A percentile compares a stretch with the other conserved stretches of the same genome.
Evolutionary conservation across 2,797 vertebrate species (phyloP).

Genomic region (Enteromius anoplus): DNA sequence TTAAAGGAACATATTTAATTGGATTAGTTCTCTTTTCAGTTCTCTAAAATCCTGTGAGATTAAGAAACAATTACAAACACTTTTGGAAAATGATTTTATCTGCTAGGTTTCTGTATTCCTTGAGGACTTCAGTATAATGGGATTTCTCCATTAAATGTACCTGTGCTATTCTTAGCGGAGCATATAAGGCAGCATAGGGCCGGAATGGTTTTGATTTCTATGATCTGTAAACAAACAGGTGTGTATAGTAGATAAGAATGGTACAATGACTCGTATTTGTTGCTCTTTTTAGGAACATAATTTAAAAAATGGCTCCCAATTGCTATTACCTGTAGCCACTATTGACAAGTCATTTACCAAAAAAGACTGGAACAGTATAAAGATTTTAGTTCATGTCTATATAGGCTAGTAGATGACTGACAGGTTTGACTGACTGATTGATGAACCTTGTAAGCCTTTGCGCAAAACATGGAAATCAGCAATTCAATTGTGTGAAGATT

Average conservation of each 20-base stretch:
- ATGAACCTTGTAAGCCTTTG: neutral
- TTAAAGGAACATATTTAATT: conserved; percentile 75
- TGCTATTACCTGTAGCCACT: neutral
- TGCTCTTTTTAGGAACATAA: neutral
- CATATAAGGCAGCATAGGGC: neutral
- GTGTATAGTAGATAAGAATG: neutral
- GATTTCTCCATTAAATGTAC: conserved; percentile 30
- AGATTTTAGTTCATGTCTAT: neutral
- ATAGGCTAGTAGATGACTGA: neutral
- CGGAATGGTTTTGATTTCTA: neutral
- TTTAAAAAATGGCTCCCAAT: neutral
- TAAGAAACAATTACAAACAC: conserved; percentile 74
- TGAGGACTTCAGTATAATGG: conserved; percentile 20
- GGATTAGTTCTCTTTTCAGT: conserved; percentile 70
- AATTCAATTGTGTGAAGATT: neutral
- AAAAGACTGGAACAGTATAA: neutral
- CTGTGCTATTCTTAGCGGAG: neutral
- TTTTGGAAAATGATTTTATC: conserved; percentile 66
- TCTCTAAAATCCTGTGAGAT: conserved; percentile 69
- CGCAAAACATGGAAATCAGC: conserved; percentile 40
- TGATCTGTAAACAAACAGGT: neutral
- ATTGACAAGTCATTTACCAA: neutral
- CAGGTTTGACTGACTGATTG: conserved; percentile 1
- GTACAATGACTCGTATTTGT: neutral
- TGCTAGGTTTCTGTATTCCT: conserved; percentile 39